Base-by-base conservation (phyloP, 2,113 vertebrate species). In the Anas platyrhynchos region DNA sequence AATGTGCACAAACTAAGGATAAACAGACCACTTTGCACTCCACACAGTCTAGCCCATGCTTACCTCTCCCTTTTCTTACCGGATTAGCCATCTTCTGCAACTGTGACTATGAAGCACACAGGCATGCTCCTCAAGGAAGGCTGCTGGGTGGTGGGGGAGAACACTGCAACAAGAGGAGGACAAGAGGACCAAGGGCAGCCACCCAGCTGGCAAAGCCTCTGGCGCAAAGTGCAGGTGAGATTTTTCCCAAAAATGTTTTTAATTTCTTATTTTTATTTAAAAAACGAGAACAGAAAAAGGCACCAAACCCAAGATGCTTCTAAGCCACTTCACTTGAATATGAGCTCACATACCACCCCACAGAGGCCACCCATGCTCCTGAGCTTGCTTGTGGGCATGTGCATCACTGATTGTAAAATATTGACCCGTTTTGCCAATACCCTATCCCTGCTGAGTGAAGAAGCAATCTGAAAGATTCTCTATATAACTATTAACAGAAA, bases 51-150 rank as follows among this genome's bases (percentile, higher is more conserved):
- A 83, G 58, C n/a, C 56, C 50, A 54, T 50, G 72, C 38, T 48
- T 34, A 21, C 3, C 46, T 73, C 50, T 73, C 50, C 67, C 9
- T 38, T 32, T n/a, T 44, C 26, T 82, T 56, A 9, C 1, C 61
- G 23, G 27, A 88, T 73, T 59, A 82, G 72, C 56, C 26, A 65
- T 55, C 31, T 72, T 59, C 72, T 56, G 43, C 8, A 1, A 32
- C 68, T 62, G 6, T 0, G 1, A 38, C 44, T 44, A 34, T 12
- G 48, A 54, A 77, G 48, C 71, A 72, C 12, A 3, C 0, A 2
- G 61, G 52, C 22, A 56, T 20, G 16, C 6, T 69, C 73, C 29
- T n/a, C 58, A 62, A 67, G 61, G 59, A 93, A 91, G 52, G 69
- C 59, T 1, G 0, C 62, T 44, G 41, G 27, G 22, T 77, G 41